Evolutionary conservation across 2,888 invertebrate genomes (phyloP).

Genomic region (Pogonocherus hispidulus): DNA sequence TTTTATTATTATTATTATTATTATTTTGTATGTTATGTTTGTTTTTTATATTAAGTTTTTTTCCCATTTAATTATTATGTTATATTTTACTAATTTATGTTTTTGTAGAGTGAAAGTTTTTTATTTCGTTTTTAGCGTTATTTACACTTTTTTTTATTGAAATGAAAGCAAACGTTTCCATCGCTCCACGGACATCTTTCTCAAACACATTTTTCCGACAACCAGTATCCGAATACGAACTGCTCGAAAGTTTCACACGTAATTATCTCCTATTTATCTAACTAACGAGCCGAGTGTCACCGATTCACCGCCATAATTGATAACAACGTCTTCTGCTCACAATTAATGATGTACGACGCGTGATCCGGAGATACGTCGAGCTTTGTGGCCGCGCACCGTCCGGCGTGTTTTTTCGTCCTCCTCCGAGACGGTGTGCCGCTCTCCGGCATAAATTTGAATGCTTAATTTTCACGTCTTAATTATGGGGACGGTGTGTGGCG

Average conservation of each 20-base stretch:
- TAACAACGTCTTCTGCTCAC: background rate
- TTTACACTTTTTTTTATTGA: no score
- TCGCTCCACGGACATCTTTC: no score
- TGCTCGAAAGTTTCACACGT: background rate
- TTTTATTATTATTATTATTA: no score
- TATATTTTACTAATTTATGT: no score
- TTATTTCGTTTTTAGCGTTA: no score
- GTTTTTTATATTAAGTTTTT: no score
- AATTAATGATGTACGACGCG: conserved; percentile 1
- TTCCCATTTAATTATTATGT: no score
- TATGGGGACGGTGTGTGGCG: conserved; percentile 46
- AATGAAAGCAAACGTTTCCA: no score
- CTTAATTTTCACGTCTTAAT: conserved; percentile 47
- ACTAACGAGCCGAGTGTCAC: conserved; percentile 5
- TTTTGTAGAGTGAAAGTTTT: no score
- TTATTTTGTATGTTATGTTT: no score
- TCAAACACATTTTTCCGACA: no score
- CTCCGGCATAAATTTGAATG: conserved; percentile 47
- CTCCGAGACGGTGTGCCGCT: conserved; percentile 38
- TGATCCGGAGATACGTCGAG: background rate
- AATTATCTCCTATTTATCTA: background rate
- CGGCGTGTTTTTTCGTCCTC: conserved; percentile 22
- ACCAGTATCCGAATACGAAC: no score
- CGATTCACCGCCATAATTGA: background rate
- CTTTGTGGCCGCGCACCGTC: background rate